Evolutionary conservation across 2,888 invertebrate genomes (phyloP).

Genomic region (Cephus pygmeus): DNA sequence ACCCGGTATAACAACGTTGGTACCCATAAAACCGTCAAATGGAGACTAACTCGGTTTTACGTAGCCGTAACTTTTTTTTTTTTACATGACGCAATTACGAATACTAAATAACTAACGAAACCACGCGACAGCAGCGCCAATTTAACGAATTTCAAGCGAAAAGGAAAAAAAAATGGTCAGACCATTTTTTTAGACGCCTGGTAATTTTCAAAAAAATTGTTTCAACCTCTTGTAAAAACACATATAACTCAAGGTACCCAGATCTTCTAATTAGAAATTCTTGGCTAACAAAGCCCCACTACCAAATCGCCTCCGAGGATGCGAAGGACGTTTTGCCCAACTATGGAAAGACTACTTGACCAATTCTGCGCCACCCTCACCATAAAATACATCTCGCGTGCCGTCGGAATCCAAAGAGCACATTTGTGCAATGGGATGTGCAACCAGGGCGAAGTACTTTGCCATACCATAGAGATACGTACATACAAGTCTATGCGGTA

Average conservation of each 20-base stretch:
- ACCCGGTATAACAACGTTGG: conserved; percentile 15
- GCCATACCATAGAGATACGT: conserved; percentile 3
- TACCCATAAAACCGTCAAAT: conserved; percentile 35
- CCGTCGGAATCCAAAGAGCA: conserved; percentile 55
- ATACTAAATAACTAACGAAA: conserved; percentile 13
- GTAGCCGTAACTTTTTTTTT: conserved; percentile 31
- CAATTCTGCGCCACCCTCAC: conserved; percentile 12
- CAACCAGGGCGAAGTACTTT: conserved; percentile 39
- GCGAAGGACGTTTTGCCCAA: neutral
- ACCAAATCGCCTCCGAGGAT: neutral
- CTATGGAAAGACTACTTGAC: neutral
- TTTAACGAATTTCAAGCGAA: conserved; percentile 15
- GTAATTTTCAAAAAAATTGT: neutral
- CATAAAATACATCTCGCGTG: conserved; percentile 53
- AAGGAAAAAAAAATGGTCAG: neutral
- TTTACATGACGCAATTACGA: conserved; percentile 4
- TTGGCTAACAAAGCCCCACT: neutral
- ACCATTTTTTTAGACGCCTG: too few species aligned
- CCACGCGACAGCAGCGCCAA: conserved; percentile 28
- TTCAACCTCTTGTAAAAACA: neutral
- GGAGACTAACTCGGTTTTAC: conserved; percentile 34
- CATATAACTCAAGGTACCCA: neutral
- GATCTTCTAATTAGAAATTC: neutral
- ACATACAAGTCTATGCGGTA: neutral
- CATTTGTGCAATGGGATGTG: conserved; percentile 60